phyloP scores from a whole-genome alignment of 1,140 invertebrate species.

The Heterodera carotae region DNA sequence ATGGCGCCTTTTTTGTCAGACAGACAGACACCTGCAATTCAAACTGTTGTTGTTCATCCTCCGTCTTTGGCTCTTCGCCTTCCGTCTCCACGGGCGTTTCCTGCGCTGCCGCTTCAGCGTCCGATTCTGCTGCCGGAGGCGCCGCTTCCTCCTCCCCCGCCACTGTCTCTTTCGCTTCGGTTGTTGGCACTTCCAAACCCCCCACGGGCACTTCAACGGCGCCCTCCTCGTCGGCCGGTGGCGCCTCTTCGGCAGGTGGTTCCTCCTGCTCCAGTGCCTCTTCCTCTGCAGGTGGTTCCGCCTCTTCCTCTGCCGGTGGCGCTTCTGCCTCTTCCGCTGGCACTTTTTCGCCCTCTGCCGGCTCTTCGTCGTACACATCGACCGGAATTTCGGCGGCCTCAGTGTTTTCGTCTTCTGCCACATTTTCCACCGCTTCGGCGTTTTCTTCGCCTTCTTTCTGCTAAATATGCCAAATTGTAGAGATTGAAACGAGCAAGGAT shows the following conservation, averaged over 20 bases:
- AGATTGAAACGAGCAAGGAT: not conserved
- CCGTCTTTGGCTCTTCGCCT: not conserved
- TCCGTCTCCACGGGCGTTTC: not conserved
- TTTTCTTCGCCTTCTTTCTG: conserved; percentile 21
- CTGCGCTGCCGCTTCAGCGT: not conserved
- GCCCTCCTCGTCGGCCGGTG: not conserved
- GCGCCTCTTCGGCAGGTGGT: conserved; percentile 37
- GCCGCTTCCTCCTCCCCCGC: conserved; percentile 42
- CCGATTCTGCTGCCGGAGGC: not conserved
- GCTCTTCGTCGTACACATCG: conserved; percentile 36
- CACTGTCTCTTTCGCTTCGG: conserved; percentile 38
- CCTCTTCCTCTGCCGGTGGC: conserved; percentile 9
- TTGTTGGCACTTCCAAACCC: conserved; percentile 9
- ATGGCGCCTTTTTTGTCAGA: not conserved
- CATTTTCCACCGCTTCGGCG: conserved; percentile 18
- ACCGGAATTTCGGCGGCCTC: conserved; percentile 46
- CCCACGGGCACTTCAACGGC: conserved; percentile 10
- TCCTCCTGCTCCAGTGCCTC: not conserved
- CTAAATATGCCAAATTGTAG: not conserved
- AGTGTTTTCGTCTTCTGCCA: conserved; percentile 38
- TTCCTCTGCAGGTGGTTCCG: conserved; percentile 33
- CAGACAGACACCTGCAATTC: conserved; percentile 43
- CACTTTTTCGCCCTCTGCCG: conserved; percentile 41
- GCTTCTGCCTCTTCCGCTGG: conserved; percentile 29
- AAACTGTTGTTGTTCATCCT: conserved; percentile 46